phyloP scores from a whole-genome alignment of 2,888 invertebrate genomes.

The Harpagoxenus sublaevis region DNA sequence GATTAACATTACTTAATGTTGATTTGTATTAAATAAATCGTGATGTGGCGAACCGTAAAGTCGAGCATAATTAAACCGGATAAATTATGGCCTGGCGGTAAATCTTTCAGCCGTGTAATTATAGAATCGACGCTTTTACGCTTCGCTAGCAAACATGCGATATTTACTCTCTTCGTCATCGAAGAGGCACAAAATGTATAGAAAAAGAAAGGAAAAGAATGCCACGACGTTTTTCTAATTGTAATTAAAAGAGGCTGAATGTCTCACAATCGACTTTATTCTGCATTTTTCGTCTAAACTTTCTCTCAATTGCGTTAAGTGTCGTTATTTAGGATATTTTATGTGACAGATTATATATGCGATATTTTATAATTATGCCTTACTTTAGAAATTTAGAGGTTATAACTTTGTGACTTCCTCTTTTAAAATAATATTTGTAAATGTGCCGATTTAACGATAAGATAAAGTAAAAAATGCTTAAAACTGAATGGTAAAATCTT shows the following conservation, averaged over 20 bases:
- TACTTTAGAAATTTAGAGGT: background rate
- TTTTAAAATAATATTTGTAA: background rate
- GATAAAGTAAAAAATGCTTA: background rate
- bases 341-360: background rate
- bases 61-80: constrained; percentile 45
- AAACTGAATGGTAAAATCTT: background rate
- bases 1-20: constrained; percentile 23
- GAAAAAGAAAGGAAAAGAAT: background rate
- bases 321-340: background rate
- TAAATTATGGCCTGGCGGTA: constrained; percentile 36
- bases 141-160: constrained; percentile 25
- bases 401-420: background rate
- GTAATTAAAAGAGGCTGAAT: background rate
- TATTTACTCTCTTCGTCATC: constrained; percentile 4
- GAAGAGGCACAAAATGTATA: background rate
- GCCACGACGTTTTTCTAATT: background rate
- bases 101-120: constrained; percentile 52
- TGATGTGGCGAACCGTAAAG: constrained; percentile 27
- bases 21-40: constrained; percentile 2
- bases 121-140: constrained; percentile 43
- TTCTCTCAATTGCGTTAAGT: background rate
- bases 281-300: constrained; percentile 2
- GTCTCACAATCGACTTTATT: constrained; percentile 4
- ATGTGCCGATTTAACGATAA: background rate
- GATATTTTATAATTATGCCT: background rate